Base-by-base conservation (phyloP, 2,113 vertebrate species). In the Cinclus cinclus region DNA sequence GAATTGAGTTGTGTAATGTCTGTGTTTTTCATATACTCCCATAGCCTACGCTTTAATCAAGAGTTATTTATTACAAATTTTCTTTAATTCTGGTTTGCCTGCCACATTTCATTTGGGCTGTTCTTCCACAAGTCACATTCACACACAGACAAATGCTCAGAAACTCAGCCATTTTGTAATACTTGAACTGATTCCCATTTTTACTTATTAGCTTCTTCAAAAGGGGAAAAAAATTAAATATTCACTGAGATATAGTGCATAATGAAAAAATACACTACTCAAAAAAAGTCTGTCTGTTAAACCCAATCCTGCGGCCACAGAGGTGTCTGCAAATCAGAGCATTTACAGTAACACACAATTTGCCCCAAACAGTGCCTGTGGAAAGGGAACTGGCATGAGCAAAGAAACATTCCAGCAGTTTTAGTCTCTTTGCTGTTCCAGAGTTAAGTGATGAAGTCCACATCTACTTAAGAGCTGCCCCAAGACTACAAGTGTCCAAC, bases 1-100 rank as follows among this genome's bases (percentile, higher is more conserved):
- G 81, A 84, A 89, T 47, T 84, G 73, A 89, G 60, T 92, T 96
- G 86, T 87, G 95, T 94, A 94, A 96, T 21, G 88, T 92, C 94
- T 95, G 90, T 86, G 88, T 87, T 95, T 89, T 79, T 88, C 83
- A 88, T 27, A 86, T n/a, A 87, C 30, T 96, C 84, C 62, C 87
- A 60, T 49, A 93, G 77, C 60, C 64, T 89, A 67, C 6, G 20
- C 94, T 89, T 96, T 87, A 94, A 96, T 95, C 88, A 93, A 60
- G 83, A 92, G 46, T 83, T 81, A 89, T 83, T 95, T 91, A 85
- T 88, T 88, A 52, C 69, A 75, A 89, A 62, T 63, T 86, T 90
- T 76, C 90, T 90, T 77, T 90, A 50, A 83, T 95, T 83, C 71
- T 3, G 2, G 44, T 74, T 92, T 46, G 68, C 62, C 83, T 78